Base-by-base conservation (phyloP, 2,888 invertebrate genomes). In the Spodoptera littoralis region DNA sequence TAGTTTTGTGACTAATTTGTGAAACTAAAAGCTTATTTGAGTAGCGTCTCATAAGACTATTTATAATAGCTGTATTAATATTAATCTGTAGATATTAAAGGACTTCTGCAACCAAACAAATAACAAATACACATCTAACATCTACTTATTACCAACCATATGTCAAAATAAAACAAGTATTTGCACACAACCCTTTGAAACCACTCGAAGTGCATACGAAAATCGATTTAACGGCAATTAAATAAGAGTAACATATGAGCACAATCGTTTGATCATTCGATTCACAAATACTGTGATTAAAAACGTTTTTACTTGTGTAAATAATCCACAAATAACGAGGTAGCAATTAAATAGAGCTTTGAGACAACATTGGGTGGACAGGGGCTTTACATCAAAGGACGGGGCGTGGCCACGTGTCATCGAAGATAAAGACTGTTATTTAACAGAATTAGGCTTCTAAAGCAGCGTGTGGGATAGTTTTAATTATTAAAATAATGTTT, bases 321-420 rank as follows among this genome's bases (percentile, higher is more conserved):
- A 93, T 94, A 94, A 94, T 94, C 94, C 94, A 86, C 87, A 92
- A 94, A 93, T 94, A 94, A 94, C 92, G 93, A 94, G 92, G 85
- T 86, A 89, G 93, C 90, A 93, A 93, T 94, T 94, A 93, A 92
- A 93, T 86, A 83, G 86, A 87, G 91, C 90, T 91, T 92, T 90
- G 89, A 91, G 92, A 91, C 89, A 90, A 90, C 85, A 89, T 81
- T 69, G 77, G 67, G 79, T 81, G 84, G 85, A 79, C 82, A 81
- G 79, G 82, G 83, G 79, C 80, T 81, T 36, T 75, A 89, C 89
- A 90, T 93, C 92, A 93, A 93, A 93, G 92, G 85, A 68, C 58
- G 58, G 48, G 81, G 78, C 76, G 66, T 72, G 75, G 80, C 64
- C 88, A 83, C 87, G 87, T 87, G 88, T 79, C 84, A 81, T 84